These are phyloP conservation scores for Oncorhynchus clarkii DNA, from an alignment of 2,113 vertebrate species.

Conservation along the genomic window DNA sequence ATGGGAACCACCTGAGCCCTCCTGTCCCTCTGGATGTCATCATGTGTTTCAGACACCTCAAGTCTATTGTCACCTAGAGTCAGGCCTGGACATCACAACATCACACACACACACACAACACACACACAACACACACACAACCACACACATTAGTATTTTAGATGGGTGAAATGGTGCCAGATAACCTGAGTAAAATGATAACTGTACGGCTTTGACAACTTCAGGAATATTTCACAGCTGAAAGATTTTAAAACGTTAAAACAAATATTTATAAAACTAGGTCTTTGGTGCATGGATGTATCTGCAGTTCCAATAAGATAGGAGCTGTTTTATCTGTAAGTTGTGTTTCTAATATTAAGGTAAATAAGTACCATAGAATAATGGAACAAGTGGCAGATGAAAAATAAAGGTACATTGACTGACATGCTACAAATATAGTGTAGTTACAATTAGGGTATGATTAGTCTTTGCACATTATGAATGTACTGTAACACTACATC, in stretches of 20 bases:
- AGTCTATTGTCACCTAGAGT: slow-evolving; percentile 86
- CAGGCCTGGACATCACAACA: background rate
- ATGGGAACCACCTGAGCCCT: slow-evolving; percentile 88
- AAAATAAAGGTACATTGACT: slow-evolving; percentile 66
- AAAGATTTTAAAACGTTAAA: slow-evolving; percentile 25
- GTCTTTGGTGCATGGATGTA: slow-evolving; percentile 35
- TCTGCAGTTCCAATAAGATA: slow-evolving; percentile 19
- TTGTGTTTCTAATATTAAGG: slow-evolving; percentile 47
- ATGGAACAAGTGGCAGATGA: slow-evolving; percentile 34
- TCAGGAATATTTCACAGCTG: slow-evolving; percentile 4
- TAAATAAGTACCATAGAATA: slow-evolving; percentile 12
- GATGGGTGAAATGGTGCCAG: slow-evolving; percentile 5
- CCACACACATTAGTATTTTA: background rate
- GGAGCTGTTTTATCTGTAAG: slow-evolving; percentile 13
- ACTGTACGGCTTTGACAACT: slow-evolving; percentile 21
- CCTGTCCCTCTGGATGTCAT: slow-evolving; percentile 93
- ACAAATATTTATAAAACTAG: slow-evolving; percentile 13
- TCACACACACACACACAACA: too few species aligned
- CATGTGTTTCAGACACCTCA: slow-evolving; percentile 94
- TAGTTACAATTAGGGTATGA: slow-evolving; percentile 45
- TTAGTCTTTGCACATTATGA: background rate
- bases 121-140: background rate
- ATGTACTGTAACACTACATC: slow-evolving; percentile 20
- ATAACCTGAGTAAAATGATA: background rate
- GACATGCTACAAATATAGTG: slow-evolving; percentile 44